Conservation (phyloP, 2,797 vertebrate genomes). For the Bradypodion pumilum region DNA sequence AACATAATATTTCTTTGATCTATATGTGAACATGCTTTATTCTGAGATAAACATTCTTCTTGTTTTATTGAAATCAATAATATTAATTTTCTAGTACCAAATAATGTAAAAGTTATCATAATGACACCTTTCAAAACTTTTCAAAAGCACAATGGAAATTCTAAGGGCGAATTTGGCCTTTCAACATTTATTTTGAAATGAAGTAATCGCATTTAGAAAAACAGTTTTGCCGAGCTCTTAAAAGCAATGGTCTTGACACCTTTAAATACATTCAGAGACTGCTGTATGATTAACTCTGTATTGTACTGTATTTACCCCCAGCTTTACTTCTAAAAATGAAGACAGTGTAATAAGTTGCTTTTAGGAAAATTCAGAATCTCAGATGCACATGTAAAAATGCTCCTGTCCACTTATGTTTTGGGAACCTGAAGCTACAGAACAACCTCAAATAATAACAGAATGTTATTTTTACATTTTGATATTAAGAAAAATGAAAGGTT, state of each 20-base stretch:
- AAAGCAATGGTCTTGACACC: no score
- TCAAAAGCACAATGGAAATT: slow-evolving; percentile 25
- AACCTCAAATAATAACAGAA: neutral
- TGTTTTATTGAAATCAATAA: slow-evolving; percentile 37
- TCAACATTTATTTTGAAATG: neutral
- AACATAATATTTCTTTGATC: slow-evolving; percentile 58
- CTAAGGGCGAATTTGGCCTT: slow-evolving; percentile 28
- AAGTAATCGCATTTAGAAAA: neutral
- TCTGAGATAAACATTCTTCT: slow-evolving; percentile 33
- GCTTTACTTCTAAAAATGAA: neutral
- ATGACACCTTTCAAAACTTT: slow-evolving; percentile 28
- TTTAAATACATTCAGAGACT: neutral
- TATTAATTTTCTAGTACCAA: slow-evolving; percentile 13
- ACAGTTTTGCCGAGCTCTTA: no score
- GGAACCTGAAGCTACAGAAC: neutral
- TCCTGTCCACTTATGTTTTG: no score
- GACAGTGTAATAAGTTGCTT: neutral
- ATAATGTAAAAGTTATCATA: neutral
- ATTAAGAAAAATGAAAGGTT: neutral
- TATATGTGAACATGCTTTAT: slow-evolving; percentile 28
- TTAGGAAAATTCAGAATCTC: neutral
- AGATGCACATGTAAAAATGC: neutral
- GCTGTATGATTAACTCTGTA: neutral
- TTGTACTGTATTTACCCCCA: neutral
- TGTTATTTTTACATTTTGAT: neutral